These are phyloP conservation scores for Drosophila diplacantha DNA, from an alignment of 2,888 invertebrate genomes.

Conservation along the genomic window DNA sequence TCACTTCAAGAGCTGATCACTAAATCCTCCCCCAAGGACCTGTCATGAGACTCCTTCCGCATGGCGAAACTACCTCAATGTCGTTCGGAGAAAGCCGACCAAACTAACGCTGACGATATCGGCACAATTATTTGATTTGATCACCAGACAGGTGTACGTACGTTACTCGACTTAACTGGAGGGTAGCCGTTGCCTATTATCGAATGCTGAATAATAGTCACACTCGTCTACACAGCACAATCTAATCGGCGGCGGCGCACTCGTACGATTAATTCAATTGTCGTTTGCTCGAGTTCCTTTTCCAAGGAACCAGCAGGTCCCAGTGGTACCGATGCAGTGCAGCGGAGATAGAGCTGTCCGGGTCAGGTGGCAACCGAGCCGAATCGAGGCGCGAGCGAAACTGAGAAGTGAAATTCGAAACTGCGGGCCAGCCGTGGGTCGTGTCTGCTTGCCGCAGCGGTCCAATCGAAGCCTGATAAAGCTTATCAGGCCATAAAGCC, in stretches of 20 bases:
- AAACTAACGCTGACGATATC: conserved; percentile 4
- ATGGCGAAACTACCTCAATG: conserved; percentile 32
- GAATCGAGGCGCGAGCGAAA: conserved; percentile 55
- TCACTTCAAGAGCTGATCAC: background rate
- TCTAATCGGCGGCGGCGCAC: conserved; percentile 16
- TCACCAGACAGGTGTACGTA: conserved; percentile 38
- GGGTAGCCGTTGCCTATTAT: conserved; percentile 22
- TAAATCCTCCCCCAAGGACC: background rate
- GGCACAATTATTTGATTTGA: conserved; percentile 14
- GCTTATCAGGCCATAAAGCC: conserved; percentile 34
- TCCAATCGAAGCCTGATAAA: conserved; percentile 55
- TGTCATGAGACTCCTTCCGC: conserved; percentile 14
- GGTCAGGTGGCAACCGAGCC: conserved; percentile 10
- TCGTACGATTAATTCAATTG: conserved; percentile 38
- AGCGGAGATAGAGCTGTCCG: background rate
- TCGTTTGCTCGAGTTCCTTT: conserved; percentile 33
- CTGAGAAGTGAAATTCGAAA: conserved; percentile 50
- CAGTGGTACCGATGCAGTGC: conserved; percentile 7
- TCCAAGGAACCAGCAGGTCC: conserved; percentile 13
- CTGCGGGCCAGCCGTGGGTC: conserved; percentile 14
- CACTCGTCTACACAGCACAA: conserved; percentile 16
- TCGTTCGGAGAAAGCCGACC: conserved; percentile 9
- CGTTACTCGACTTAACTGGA: conserved; percentile 7
- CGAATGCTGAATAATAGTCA: conserved; percentile 15
- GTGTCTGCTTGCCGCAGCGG: conserved; percentile 1